Percentiles rank a stretch among this genome's conserved stretches.
These are phyloP conservation scores for Brachionus sp. DNA, from an alignment of 1,140 invertebrate genomes.

Conservation along the genomic window DNA sequence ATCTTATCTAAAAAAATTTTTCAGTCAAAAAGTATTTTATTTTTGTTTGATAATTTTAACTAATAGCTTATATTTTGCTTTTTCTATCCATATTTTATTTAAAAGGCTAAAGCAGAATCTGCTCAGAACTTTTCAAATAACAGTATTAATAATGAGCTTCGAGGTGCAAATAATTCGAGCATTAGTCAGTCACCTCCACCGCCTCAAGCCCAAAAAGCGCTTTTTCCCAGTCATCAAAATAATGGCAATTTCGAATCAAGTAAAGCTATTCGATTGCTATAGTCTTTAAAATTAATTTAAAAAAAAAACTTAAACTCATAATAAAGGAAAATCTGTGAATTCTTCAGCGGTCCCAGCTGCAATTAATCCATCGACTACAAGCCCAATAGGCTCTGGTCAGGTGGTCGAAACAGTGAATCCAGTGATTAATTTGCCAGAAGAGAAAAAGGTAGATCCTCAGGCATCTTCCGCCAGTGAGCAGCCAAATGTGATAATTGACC, in stretches of 20 bases:
- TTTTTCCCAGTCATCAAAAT: background rate
- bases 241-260: background rate
- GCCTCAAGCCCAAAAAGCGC: constrained; percentile 10
- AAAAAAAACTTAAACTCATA: background rate
- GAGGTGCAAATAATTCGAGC: background rate
- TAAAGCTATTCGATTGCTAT: background rate
- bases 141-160: constrained; percentile 1
- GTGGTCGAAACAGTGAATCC: background rate
- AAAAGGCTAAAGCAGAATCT: background rate
- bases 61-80: background rate
- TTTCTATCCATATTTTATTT: background rate
- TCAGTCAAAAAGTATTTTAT: constrained; percentile 14
- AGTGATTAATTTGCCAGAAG: background rate
- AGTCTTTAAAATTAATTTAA: background rate
- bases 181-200: constrained; percentile 12
- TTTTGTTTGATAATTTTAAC: background rate
- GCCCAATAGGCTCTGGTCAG: background rate
- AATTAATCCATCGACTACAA: background rate
- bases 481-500: constrained; percentile 64
- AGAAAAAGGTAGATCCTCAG: background rate
- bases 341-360: too few relatives aligned
- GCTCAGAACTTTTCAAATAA: constrained; percentile 13
- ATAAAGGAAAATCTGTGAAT: background rate
- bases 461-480: background rate
- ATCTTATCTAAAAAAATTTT: background rate